These are phyloP conservation scores for Spisula subtruncata DNA, from an alignment of 2,888 invertebrate species.

Conservation along the genomic window DNA sequence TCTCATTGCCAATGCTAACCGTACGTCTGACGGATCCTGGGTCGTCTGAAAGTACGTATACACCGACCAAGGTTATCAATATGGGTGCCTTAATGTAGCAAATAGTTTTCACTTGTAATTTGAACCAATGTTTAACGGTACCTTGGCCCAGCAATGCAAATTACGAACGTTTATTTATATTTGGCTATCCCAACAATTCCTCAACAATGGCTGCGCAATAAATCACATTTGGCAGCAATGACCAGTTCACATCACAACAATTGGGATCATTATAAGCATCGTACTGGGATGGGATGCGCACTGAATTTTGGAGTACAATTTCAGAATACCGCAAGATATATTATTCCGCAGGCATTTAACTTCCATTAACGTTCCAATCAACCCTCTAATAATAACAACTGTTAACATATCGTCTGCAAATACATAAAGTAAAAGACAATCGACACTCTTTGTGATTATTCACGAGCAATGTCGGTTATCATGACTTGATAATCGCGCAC, in stretches of 20 bases:
- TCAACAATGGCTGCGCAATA: no score
- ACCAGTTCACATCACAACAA: no score
- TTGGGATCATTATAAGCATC: no score
- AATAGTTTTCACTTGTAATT: no score
- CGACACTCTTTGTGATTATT: background rate
- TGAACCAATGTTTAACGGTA: no score
- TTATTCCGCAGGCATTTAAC: background rate
- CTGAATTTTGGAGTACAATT: background rate
- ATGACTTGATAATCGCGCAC: background rate
- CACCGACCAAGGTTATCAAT: background rate
- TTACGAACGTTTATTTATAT: no score
- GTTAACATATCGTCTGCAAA: background rate
- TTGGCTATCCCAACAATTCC: no score
- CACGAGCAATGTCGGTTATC: background rate
- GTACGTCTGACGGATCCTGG: slow-evolving; percentile 32
- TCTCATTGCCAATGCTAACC: slow-evolving; percentile 82
- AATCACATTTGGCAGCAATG: no score
- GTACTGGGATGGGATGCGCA: background rate
- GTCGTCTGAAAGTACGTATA: slow-evolving; percentile 45
- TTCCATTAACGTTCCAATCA: background rate
- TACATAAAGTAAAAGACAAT: background rate
- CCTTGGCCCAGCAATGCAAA: no score
- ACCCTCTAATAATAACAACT: background rate
- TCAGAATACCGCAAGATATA: no score
- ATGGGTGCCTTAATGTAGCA: no score